A percentile compares a stretch with the other conserved stretches of the same genome.
Evolutionary conservation across 2,113 vertebrate genomes (phyloP).

Genomic region (Empidonax traillii): DNA sequence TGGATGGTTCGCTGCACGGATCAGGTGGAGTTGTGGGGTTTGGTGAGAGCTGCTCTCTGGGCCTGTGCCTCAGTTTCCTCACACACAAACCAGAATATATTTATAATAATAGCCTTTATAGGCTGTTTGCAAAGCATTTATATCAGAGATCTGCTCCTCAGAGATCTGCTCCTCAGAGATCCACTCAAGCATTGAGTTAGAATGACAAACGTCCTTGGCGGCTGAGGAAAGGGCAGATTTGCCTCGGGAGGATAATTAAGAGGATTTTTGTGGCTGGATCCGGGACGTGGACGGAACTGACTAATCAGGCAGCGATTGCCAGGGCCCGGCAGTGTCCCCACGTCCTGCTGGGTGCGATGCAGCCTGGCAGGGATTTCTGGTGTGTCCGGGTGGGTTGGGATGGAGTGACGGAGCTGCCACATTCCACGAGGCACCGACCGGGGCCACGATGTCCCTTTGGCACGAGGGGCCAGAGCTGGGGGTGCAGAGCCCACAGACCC

Average conservation of each 20-base stretch:
- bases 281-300: neutral
- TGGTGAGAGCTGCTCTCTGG: neutral
- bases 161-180: neutral
- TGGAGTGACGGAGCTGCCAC: accelerated
- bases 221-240: neutral
- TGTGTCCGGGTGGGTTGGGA: accelerated
- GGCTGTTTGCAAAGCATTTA: neutral
- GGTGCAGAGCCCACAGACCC: accelerated
- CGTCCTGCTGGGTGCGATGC: accelerated
- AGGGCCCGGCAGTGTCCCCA: neutral
- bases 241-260: neutral
- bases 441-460: too few species aligned
- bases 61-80: neutral
- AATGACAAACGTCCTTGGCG: neutral
- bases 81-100: too few species aligned
- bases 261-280: neutral
- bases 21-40: neutral
- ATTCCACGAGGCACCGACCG: accelerated
- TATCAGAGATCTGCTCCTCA: neutral
- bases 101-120: accelerated
- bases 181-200: accelerated
- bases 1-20: accelerated
- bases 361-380: neutral
- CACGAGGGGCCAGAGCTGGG: neutral
- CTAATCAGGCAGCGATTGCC: accelerated